These are phyloP conservation scores for Equus przewalskii DNA, from an alignment of 2,113 vertebrate species.

Conservation along the genomic window DNA sequence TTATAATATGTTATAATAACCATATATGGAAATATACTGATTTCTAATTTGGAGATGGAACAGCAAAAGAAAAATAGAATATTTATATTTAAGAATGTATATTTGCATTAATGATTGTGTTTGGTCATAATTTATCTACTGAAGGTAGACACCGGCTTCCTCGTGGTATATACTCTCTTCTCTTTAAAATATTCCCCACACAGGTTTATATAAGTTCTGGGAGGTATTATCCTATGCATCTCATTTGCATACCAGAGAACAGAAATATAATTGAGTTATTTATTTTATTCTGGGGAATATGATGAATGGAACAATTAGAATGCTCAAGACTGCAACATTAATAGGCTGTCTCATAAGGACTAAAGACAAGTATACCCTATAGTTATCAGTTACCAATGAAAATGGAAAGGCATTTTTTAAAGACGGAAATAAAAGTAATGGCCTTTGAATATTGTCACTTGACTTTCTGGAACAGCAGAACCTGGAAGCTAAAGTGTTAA, in stretches of 20 bases:
- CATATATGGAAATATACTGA: neutral
- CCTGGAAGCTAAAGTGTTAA: slow-evolving; percentile 90
- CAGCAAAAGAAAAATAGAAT: neutral
- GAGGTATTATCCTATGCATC: slow-evolving; percentile 50
- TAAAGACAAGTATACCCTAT: neutral
- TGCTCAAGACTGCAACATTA: slow-evolving; percentile 67
- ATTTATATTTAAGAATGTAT: neutral
- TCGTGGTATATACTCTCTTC: neutral
- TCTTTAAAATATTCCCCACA: neutral
- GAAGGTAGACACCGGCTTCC: neutral
- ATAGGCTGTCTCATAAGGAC: slow-evolving; percentile 78
- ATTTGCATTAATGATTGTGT: neutral
- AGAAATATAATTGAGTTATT: slow-evolving; percentile 77
- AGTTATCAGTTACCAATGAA: slow-evolving; percentile 53
- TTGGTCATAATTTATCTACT: neutral
- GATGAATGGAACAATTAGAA: slow-evolving; percentile 78
- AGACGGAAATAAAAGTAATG: slow-evolving; percentile 53
- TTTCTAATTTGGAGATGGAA: slow-evolving; percentile 1
- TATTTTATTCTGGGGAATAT: slow-evolving; percentile 76
- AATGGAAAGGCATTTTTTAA: slow-evolving; percentile 64
- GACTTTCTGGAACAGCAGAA: slow-evolving; percentile 62
- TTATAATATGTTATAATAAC: neutral
- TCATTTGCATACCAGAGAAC: slow-evolving; percentile 55
- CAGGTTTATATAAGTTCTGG: slow-evolving; percentile 33
- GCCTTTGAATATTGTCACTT: slow-evolving; percentile 4